Percentiles rank a stretch among this genome's conserved stretches.
Evolutionary conservation across 2,797 vertebrate genomes (phyloP).

Genomic region (Enteromius afrohamiltoni): DNA sequence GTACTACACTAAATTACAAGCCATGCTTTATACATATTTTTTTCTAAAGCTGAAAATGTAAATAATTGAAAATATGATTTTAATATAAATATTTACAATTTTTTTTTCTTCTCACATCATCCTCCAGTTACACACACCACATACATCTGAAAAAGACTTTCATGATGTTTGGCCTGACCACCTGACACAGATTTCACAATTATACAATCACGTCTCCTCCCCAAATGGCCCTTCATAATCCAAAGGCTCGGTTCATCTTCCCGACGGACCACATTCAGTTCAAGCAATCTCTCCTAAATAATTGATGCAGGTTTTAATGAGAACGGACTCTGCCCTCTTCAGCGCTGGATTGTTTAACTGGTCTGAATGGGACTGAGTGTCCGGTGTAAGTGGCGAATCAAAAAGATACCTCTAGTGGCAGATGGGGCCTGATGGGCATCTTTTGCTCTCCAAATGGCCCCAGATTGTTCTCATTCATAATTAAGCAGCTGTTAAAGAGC

Average conservation of each 20-base stretch:
- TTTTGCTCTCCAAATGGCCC: slow-evolving; percentile 80
- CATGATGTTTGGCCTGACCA: slow-evolving; percentile 64
- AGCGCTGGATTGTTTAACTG: slow-evolving; percentile 75
- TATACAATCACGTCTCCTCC: slow-evolving; percentile 69
- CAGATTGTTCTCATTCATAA: slow-evolving; percentile 86
- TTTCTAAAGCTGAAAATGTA: too few relatives aligned
- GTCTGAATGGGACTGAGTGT: slow-evolving; percentile 71
- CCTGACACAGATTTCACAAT: slow-evolving; percentile 62
- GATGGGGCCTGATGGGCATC: slow-evolving; percentile 78
- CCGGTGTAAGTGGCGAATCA: slow-evolving; percentile 74
- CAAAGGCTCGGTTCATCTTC: slow-evolving; percentile 68
- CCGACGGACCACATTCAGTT: slow-evolving; percentile 62
- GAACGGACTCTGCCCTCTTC: slow-evolving; percentile 69
- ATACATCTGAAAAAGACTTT: slow-evolving; percentile 59
- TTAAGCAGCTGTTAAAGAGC: slow-evolving; percentile 78
- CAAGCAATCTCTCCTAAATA: slow-evolving; percentile 71
- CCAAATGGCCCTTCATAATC: slow-evolving; percentile 66
- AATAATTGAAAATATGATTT: too few relatives aligned
- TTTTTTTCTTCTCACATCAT: not conserved
- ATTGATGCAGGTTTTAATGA: slow-evolving; percentile 74
- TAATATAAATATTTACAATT: too few relatives aligned
- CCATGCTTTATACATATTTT: too few relatives aligned
- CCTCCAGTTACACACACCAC: not conserved
- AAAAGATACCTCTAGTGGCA: slow-evolving; percentile 74
- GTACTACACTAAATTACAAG: too few relatives aligned